Evolutionary conservation across 2,888 invertebrate species (phyloP).

Genomic region (Aspidiotus destructor): DNA sequence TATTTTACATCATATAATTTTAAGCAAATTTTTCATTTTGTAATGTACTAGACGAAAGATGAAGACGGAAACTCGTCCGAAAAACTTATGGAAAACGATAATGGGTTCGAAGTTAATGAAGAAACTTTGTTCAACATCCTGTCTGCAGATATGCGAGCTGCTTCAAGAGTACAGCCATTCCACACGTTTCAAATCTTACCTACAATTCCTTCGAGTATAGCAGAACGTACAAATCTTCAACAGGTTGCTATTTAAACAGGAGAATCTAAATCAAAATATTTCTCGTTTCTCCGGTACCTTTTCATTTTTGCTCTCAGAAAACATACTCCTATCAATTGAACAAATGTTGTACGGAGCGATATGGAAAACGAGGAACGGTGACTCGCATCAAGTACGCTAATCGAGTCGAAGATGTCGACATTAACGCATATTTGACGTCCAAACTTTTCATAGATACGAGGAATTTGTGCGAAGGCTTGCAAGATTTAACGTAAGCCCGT

Average conservation of each 20-base stretch:
- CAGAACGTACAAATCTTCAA: slow-evolving; percentile 15
- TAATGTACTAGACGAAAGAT: too few relatives aligned
- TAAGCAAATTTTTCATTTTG: too few relatives aligned
- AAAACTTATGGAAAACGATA: slow-evolving; percentile 10
- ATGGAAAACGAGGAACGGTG: neutral
- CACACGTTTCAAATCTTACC: slow-evolving; percentile 18
- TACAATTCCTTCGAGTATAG: slow-evolving; percentile 16
- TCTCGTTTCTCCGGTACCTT: neutral
- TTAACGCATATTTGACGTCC: neutral
- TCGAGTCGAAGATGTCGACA: neutral
- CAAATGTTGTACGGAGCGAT: slow-evolving; percentile 1
- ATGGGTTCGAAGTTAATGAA: slow-evolving; percentile 26
- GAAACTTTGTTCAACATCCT: slow-evolving; percentile 21
- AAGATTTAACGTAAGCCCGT: slow-evolving; percentile 8
- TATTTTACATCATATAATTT: too few relatives aligned
- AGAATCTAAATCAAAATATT: neutral
- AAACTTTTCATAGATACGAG: slow-evolving; percentile 10
- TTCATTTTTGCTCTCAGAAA: slow-evolving; percentile 3
- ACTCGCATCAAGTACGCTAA: neutral
- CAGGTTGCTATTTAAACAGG: slow-evolving; percentile 6
- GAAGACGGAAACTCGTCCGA: neutral
- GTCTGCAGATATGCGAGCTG: slow-evolving; percentile 18
- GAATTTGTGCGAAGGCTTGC: slow-evolving; percentile 11
- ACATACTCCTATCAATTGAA: slow-evolving; percentile 9
- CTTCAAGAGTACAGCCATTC: slow-evolving; percentile 18